Evolutionary conservation across 2,888 invertebrate species (phyloP), one percentile per base, ranked within the genome.

Genomic region (Nipponacmea schrenckii): DNA sequence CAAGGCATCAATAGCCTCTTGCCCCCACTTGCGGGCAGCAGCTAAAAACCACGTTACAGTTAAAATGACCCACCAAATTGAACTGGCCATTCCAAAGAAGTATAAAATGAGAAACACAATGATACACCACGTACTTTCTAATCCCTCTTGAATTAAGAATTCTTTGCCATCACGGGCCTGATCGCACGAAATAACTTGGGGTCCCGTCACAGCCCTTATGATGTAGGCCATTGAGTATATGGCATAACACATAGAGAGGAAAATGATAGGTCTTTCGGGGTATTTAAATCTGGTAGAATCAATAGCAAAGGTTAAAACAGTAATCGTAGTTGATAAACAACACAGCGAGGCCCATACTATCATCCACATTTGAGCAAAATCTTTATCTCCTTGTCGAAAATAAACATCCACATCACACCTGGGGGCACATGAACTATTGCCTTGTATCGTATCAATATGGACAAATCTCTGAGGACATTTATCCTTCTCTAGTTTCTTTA

Each of bases 21-120:
- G 85, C 15, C 89, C 88, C 90, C 90, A 90, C 79, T 89, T 89
- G 56, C 87, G 75, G 4, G 87, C 87, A 1, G 90, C 89, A 0
- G 89, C 88, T 68, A 90, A 81, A 79, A 86, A 90, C 89, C 90
- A 90, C 5, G 90, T 88, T 31, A 90, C 73, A 39, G 90, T 89
- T 27, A 90, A 80, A 62, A 90, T 85, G 46, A 89, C 89, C 90
- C 90, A 95, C 90, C 90, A 90, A n/a, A 94, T 92, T 83, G 93
- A 93, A 73, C 94, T 93, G 67, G 94, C 94, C 83, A 95, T 90
- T 46, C 94, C 93, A 84, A 95, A 92, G 90, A 94, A 95, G 85
- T 94, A 94, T 15, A 93, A 92, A 1, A 93, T 90, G 17, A 94
- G 91, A 89, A 94, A 95, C 20, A 89, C 86, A 0, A 94, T 92